phyloP scores from a whole-genome alignment of 2,113 vertebrate genomes.

The Proteles cristata region DNA sequence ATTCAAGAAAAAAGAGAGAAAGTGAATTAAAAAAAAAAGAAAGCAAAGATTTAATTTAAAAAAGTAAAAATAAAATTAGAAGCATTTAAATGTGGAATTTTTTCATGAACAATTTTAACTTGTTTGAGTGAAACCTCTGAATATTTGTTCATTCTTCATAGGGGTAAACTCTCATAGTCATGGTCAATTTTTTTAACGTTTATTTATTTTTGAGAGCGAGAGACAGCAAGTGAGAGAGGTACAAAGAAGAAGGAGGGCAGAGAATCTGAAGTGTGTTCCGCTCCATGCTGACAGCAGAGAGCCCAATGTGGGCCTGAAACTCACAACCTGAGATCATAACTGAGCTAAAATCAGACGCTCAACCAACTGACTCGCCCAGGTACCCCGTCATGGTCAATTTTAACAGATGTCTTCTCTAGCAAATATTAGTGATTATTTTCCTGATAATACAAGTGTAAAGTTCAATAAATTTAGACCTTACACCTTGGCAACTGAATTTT shows the following conservation, averaged over 20 bases:
- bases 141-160: background rate
- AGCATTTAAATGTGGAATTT: background rate
- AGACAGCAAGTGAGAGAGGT: too few relatives aligned
- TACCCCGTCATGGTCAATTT: background rate
- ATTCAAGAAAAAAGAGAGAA: background rate
- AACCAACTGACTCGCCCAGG: too few relatives aligned
- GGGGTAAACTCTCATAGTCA: background rate
- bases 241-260: too few relatives aligned
- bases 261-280: too few relatives aligned
- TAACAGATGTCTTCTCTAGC: background rate
- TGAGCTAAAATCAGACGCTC: too few relatives aligned
- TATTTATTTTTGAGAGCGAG: too few relatives aligned
- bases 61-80: background rate
- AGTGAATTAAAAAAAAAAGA: background rate
- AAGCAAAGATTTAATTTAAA: constrained; percentile 24
- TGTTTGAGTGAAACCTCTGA: background rate
- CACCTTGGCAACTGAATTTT: background rate
- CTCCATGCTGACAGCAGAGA: too few relatives aligned
- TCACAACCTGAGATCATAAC: too few relatives aligned
- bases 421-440: background rate
- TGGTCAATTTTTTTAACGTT: too few relatives aligned
- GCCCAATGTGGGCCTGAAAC: too few relatives aligned
- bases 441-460: background rate
- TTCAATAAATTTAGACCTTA: constrained; percentile 6
- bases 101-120: constrained; percentile 28